These are phyloP conservation scores for Cyrtorhinus lividipennis DNA, from an alignment of 1,140 invertebrate genomes.

Conservation along the genomic window DNA sequence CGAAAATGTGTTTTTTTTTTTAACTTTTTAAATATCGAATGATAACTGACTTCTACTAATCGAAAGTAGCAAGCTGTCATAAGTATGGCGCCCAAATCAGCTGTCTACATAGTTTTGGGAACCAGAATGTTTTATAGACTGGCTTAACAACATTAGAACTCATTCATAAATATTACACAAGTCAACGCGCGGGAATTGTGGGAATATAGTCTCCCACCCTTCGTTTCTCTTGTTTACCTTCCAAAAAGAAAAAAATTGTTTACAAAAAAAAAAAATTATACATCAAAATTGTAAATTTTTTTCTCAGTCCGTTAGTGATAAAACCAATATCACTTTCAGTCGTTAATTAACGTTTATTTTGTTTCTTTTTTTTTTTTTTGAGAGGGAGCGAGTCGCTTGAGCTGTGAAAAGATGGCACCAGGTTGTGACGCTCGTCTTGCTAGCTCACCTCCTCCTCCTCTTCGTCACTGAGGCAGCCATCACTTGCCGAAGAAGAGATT, in stretches of 20 bases:
- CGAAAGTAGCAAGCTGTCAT: neutral
- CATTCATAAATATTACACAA: too few species aligned
- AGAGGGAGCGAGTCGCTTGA: neutral
- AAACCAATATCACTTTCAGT: neutral
- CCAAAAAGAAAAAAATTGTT: too few species aligned
- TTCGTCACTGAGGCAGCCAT: constrained; percentile 56
- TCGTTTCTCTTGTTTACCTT: too few species aligned
- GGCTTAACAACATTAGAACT: too few species aligned
- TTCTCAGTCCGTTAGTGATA: neutral
- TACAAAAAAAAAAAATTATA: too few species aligned
- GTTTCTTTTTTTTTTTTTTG: too few species aligned
- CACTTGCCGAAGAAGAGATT: constrained; percentile 76
- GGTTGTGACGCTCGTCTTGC: neutral
- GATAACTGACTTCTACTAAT: neutral
- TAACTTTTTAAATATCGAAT: neutral
- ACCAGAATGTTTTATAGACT: too few species aligned
- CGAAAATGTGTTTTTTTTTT: neutral
- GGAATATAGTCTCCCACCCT: too few species aligned
- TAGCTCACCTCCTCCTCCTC: constrained; percentile 45
- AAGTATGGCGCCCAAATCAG: neutral
- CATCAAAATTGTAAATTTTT: too few species aligned
- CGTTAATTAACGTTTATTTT: neutral
- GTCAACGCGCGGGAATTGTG: too few species aligned
- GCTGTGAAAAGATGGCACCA: neutral
- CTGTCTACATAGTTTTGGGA: too few species aligned